Percentiles rank a stretch among this genome's conserved stretches.
Evolutionary conservation across 2,888 invertebrate genomes (phyloP).

Genomic region (Sphaerophoria rueppellii): DNA sequence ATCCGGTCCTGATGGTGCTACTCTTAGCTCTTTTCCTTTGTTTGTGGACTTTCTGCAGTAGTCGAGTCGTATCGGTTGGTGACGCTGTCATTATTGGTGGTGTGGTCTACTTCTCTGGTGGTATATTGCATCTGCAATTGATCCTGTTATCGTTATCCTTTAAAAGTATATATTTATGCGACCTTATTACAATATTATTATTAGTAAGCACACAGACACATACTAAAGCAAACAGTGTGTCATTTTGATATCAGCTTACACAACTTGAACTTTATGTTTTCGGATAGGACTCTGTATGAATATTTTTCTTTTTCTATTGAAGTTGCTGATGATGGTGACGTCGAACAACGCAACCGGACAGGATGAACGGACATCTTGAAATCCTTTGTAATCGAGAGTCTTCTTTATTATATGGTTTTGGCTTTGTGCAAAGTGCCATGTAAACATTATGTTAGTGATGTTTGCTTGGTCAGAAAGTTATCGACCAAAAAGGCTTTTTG

Average conservation of each 20-base stretch:
- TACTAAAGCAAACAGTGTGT: constrained; percentile 17
- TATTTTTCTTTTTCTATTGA: constrained; percentile 4
- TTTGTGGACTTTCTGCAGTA: constrained; percentile 47
- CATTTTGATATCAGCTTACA: constrained; percentile 4
- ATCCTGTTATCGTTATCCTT: constrained; percentile 72
- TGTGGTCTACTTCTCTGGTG: constrained; percentile 62
- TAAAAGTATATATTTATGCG: constrained; percentile 66
- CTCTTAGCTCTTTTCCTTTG: constrained; percentile 47
- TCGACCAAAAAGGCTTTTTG: constrained; percentile 66
- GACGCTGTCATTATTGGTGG: constrained; percentile 51
- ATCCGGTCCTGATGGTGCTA: background rate
- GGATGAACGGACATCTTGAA: constrained; percentile 22
- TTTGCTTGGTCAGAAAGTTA: constrained; percentile 66
- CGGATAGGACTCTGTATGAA: constrained; percentile 1
- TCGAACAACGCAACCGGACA: background rate
- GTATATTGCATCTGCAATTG: constrained; percentile 70
- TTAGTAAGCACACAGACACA: constrained; percentile 55
- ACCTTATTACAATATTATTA: constrained; percentile 73
- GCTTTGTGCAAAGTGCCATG: constrained; percentile 60
- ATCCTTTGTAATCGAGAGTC: constrained; percentile 64
- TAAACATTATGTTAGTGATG: constrained; percentile 59
- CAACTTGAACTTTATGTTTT: background rate
- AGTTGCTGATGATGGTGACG: constrained; percentile 28
- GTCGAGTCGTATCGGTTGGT: constrained; percentile 40
- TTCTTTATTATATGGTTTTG: constrained; percentile 40